These are phyloP conservation scores for Nyctibius bracteatus DNA, from an alignment of 2,113 vertebrate genomes.

Conservation along the genomic window DNA sequence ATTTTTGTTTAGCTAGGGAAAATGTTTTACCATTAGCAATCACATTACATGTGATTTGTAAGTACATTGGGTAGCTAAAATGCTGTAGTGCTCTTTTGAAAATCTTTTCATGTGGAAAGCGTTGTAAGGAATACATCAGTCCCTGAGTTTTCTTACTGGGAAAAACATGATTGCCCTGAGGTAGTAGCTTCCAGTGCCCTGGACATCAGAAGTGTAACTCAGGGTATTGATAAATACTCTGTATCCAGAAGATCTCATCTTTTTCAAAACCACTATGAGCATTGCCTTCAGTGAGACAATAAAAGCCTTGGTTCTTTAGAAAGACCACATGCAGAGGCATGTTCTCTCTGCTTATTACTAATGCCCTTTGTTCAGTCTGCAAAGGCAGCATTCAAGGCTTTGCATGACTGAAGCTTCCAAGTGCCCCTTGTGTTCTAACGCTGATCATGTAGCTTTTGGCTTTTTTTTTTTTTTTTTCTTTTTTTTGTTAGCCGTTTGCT, in stretches of 20 bases:
- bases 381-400: not conserved
- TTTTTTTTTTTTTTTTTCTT: fast-evolving
- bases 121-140: not conserved
- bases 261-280: not conserved
- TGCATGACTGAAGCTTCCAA: not conserved
- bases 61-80: not conserved
- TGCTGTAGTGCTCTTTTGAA: not conserved
- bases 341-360: not conserved
- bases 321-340: not conserved
- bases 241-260: not conserved
- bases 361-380: not conserved
- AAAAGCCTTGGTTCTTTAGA: not conserved
- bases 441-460: not conserved
- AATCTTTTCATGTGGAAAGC: not conserved
- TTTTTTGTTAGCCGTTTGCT: not conserved
- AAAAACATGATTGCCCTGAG: not conserved
- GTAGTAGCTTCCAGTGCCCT: not conserved
- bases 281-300: not conserved
- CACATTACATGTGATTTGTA: not conserved
- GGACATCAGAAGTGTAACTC: not conserved
- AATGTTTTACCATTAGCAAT: not conserved
- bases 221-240: not conserved
- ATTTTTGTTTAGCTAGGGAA: not conserved
- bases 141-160: not conserved
- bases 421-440: not conserved